phyloP scores from a whole-genome alignment of 1,140 invertebrate species.

The Lepidurus couesii region DNA sequence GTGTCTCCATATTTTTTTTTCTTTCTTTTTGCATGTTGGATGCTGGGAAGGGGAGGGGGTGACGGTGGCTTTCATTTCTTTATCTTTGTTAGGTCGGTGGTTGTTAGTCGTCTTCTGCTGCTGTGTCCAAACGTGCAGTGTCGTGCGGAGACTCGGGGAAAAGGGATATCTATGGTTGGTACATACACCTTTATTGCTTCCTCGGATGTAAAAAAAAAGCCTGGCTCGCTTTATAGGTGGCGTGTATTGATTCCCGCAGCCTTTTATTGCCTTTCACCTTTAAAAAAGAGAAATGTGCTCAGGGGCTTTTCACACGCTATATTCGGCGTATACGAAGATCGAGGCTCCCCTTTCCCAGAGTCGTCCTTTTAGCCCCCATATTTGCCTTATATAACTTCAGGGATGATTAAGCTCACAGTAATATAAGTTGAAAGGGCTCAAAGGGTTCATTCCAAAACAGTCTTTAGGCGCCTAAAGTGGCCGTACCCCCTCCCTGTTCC shows the following conservation, averaged over 20 bases:
- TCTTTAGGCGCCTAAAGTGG: no score
- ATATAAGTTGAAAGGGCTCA: no score
- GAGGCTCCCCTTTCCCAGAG: no score
- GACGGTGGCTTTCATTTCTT: background rate
- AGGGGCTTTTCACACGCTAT: no score
- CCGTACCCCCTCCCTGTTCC: no score
- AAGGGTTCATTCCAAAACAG: no score
- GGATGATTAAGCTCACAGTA: no score
- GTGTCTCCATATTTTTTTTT: background rate
- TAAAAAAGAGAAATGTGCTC: no score
- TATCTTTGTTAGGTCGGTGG: background rate
- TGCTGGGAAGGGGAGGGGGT: background rate
- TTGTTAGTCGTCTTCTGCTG: background rate
- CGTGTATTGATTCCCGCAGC: background rate
- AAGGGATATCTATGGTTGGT: background rate
- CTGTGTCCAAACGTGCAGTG: background rate
- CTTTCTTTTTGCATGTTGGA: background rate
- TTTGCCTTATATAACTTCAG: no score
- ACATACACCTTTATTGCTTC: slow-evolving; percentile 1
- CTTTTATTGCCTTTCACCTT: background rate
- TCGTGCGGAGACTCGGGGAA: background rate
- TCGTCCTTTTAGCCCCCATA: no score
- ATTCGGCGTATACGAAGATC: no score
- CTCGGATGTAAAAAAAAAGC: background rate
- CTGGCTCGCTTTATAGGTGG: background rate